Base-by-base conservation (phyloP, 2,113 vertebrate species). In the Phodopus roborovskii region DNA sequence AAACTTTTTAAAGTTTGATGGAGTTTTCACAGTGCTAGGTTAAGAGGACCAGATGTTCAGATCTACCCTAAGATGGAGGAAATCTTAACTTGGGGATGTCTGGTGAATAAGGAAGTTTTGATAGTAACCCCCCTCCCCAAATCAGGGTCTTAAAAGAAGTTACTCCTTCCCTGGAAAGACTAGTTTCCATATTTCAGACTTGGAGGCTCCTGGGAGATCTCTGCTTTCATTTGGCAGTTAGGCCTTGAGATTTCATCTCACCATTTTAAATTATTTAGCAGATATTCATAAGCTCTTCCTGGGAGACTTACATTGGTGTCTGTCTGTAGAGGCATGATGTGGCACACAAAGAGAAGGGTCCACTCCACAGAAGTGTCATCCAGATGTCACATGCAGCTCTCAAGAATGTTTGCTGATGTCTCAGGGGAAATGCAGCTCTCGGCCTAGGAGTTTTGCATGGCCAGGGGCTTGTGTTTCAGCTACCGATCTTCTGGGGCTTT, bases 241-340 rank as follows among this genome's bases (percentile, higher is more conserved):
- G 70, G 88, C 11, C 1, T 88, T 74, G 73, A 90, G 95, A 94
- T 94, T 94, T 96, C 95, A 97, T 94, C 90, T 94, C 22, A 16
- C 24, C 30, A 12, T 58, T 82, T n/a, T 97, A 92, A 96, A 95
- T 97, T 94, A 97, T 97, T 96, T 85, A 97, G 39, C 66, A 89
- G 42, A 93, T 88, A 58, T 74, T 95, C 75, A 12, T 81, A 92
- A 82, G 74, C 89, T 93, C 96, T 94, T 91, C 81, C 88, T 96
- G 15, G 81, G 94, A 97, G 88, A 77, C 89, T 92, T 94, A 82
- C 90, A 17, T 53, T 48, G 48, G 62, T 11, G 36, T 75, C 93
- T 11, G 36, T 75, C 93, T 53, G 10, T 24, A 73, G 84, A 92
- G 92, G 84, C 36, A 66, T 88, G 74, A 64, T 88, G 53, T 90